Conservation (phyloP, 1,140 invertebrate genomes). For the Rhyzopertha dominica region DNA sequence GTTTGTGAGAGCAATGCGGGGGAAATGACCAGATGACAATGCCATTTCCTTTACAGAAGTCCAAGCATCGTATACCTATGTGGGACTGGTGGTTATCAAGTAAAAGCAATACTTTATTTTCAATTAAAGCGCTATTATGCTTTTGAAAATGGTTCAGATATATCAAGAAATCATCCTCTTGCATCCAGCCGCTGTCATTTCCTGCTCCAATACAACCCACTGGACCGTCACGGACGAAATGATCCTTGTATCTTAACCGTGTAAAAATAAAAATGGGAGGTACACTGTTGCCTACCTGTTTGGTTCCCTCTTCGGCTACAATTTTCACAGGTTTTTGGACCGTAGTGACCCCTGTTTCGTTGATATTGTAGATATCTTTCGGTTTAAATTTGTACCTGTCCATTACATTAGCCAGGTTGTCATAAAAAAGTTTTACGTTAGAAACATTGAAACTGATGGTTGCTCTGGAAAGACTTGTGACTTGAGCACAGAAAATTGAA, state of each 20-base stretch:
- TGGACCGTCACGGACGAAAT: conserved; percentile 18
- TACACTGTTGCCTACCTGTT: conserved; percentile 42
- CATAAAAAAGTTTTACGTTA: conserved; percentile 41
- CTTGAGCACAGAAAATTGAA: conserved; percentile 43
- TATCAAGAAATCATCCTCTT: conserved; percentile 13
- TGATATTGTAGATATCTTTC: conserved; percentile 46
- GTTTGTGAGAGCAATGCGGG: conserved; percentile 41
- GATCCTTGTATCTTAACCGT: conserved; percentile 6
- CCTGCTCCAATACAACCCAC: conserved; percentile 15
- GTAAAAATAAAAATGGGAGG: conserved; percentile 40
- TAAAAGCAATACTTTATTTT: too few species aligned
- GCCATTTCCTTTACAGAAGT: conserved; percentile 37
- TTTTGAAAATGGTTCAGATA: too few species aligned
- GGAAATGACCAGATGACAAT: conserved; percentile 41
- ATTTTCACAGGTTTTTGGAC: conserved; percentile 41
- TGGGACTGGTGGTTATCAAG: conserved; percentile 25
- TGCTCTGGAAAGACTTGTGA: conserved; percentile 45
- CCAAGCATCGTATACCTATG: conserved; percentile 27
- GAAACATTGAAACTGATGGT: conserved; percentile 48
- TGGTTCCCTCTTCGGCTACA: conserved; percentile 34
- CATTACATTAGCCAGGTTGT: conserved; percentile 46
- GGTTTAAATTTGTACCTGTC: conserved; percentile 30
- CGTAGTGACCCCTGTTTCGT: conserved; percentile 46
- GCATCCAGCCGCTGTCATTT: conserved; percentile 21
- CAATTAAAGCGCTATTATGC: too few species aligned